Percentiles rank a stretch among this genome's conserved stretches.
These are phyloP conservation scores for Metacarcinus magister DNA, from an alignment of 2,888 invertebrate genomes.

Conservation along the genomic window DNA sequence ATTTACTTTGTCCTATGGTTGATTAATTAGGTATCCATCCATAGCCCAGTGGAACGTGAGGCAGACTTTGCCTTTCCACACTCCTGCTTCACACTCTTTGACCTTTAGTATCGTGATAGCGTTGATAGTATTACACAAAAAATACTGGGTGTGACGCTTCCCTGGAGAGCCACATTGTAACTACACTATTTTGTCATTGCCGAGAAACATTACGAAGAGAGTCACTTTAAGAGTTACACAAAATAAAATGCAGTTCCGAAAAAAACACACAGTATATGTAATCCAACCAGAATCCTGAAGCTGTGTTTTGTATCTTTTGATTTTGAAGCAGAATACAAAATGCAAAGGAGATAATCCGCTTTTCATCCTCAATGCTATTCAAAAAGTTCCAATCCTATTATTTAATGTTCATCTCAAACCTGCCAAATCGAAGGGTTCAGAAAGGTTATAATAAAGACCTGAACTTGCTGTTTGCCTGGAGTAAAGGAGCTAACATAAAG, in stretches of 20 bases:
- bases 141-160: neutral
- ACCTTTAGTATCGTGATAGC: neutral
- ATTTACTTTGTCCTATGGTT: neutral
- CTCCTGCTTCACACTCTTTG: neutral
- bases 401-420: neutral
- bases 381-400: neutral
- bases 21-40: neutral
- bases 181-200: neutral
- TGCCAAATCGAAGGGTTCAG: neutral
- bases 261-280: too few relatives aligned
- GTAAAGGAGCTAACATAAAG: neutral
- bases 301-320: too few relatives aligned
- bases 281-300: too few relatives aligned
- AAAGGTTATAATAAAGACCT: neutral
- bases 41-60: neutral
- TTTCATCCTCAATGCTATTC: neutral
- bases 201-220: neutral
- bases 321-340: too few relatives aligned
- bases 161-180: neutral
- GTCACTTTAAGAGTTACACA: too few relatives aligned
- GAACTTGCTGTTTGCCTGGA: neutral
- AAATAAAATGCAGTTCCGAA: too few relatives aligned
- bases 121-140: neutral
- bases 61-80: neutral
- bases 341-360: neutral